These are phyloP conservation scores for Echeneis naucrates DNA, from an alignment of 2,797 vertebrate genomes.

Conservation along the genomic window DNA sequence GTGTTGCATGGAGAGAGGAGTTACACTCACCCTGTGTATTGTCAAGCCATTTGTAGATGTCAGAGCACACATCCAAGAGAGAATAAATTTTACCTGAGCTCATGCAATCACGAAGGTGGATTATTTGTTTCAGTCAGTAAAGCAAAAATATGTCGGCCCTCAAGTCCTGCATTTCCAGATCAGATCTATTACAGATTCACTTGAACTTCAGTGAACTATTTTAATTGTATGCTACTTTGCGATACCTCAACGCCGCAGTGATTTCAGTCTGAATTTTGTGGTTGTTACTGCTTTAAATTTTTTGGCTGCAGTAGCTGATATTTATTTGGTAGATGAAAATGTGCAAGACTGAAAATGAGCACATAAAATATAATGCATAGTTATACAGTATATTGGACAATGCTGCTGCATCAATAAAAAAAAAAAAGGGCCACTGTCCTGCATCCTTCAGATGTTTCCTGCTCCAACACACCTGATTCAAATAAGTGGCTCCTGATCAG, in stretches of 20 bases:
- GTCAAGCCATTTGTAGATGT: conserved; percentile 26
- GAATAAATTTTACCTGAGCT: conserved; percentile 3
- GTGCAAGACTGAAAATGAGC: background rate
- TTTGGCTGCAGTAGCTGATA: background rate
- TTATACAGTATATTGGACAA: background rate
- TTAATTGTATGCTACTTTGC: background rate
- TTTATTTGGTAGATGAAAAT: background rate
- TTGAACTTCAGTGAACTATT: background rate
- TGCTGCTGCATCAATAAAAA: background rate
- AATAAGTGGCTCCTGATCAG: too few species aligned
- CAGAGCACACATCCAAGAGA: conserved; percentile 3
- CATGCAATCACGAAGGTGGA: background rate
- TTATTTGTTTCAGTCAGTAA: background rate
- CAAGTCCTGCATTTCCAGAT: background rate
- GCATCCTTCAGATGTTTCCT: too few species aligned
- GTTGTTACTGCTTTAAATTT: background rate
- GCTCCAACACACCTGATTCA: too few species aligned
- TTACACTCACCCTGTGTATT: conserved; percentile 22
- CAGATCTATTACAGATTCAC: background rate
- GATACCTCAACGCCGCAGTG: background rate
- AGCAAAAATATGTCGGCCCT: background rate
- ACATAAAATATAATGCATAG: background rate
- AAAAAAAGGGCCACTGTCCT: too few species aligned
- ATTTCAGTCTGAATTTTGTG: background rate
- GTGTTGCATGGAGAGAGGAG: conserved; percentile 27